Conservation (phyloP, 2,888 invertebrate species). For the Cephus nigrinus region DNA sequence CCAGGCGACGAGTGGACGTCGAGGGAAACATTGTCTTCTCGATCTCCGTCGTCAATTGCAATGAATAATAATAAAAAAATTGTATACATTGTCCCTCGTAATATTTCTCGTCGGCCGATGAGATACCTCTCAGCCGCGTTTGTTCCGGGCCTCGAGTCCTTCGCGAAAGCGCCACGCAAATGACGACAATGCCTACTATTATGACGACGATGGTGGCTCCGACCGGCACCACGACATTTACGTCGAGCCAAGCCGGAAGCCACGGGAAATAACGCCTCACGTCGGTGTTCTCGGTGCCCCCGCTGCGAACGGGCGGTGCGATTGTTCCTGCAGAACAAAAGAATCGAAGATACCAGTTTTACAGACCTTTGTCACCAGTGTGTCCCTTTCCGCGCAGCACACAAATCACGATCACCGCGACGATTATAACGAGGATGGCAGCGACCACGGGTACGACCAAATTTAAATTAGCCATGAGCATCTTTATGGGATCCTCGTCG, state of each 20-base stretch:
- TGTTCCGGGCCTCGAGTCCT: conserved; percentile 76
- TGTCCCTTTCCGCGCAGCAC: conserved; percentile 88
- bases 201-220: conserved; percentile 91
- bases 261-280: conserved; percentile 75
- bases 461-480: conserved; percentile 90
- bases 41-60: background rate
- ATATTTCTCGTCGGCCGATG: conserved; percentile 65
- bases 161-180: conserved; percentile 88
- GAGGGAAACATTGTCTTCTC: background rate
- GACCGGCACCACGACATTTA: conserved; percentile 91
- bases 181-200: conserved; percentile 89
- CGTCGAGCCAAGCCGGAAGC: conserved; percentile 88
- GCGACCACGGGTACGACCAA: conserved; percentile 94
- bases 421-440: conserved; percentile 90
- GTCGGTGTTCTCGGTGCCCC: conserved; percentile 65
- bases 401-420: conserved; percentile 93
- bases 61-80: conserved; percentile 35
- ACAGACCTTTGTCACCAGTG: conserved; percentile 78
- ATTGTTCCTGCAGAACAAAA: conserved; percentile 76
- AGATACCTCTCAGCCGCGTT: conserved; percentile 80
- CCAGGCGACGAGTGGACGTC: no score
- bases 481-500: conserved; percentile 85
- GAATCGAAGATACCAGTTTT: conserved; percentile 42
- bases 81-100: conserved; percentile 66
- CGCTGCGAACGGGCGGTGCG: conserved; percentile 77